Base-by-base conservation (phyloP, 2,888 invertebrate genomes). In the Drosophila pegasa region DNA sequence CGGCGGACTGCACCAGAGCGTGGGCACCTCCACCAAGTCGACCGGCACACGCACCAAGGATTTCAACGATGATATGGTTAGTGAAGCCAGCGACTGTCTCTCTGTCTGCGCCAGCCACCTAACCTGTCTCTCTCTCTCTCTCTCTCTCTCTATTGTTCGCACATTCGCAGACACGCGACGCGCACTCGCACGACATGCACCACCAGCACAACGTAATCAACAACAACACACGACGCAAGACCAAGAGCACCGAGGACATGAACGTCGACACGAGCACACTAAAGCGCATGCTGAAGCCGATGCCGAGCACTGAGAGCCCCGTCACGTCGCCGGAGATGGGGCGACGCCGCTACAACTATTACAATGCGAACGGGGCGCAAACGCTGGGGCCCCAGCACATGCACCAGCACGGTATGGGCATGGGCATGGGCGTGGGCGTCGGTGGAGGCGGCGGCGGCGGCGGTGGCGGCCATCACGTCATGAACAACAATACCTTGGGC, bases 171-270 rank as follows among this genome's bases (percentile, higher is more conserved):
- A 93, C 94, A 80, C 94, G 96, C 65, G 96, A 96, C 86, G 94
- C 95, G 50, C 96, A 96, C 88, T 94, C 95, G 54, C 96, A 96
- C 88, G 91, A 91, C 76, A 89, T 90, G 88, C 96, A 96, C 88
- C 95, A 96, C 87, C 93, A 95, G 75, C 94, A 94, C 81, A 94
- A 95, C 90, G 94, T 95, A 75, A 94, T 95, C 91, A 96, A 95
- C 92, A 96, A 95, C 91, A 96, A 95, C 89, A 95, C 95, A 60
- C 93, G 96, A 71, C 95, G 96, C 70, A 97, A 97, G 91, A 97
- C 97, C 81, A 97, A 97, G 93, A 97, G 97, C 93, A 97, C 97
- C 56, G 97, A 97, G 92, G 97, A 97, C 90, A 97, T 97, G 96
- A 95, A 94, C 92, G 91, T 89, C 81, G 91, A 91, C 77, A 91